Percentiles rank a stretch among this genome's conserved stretches.
These are phyloP conservation scores for Spheniscus humboldti DNA, from an alignment of 2,797 vertebrate genomes.

Conservation along the genomic window DNA sequence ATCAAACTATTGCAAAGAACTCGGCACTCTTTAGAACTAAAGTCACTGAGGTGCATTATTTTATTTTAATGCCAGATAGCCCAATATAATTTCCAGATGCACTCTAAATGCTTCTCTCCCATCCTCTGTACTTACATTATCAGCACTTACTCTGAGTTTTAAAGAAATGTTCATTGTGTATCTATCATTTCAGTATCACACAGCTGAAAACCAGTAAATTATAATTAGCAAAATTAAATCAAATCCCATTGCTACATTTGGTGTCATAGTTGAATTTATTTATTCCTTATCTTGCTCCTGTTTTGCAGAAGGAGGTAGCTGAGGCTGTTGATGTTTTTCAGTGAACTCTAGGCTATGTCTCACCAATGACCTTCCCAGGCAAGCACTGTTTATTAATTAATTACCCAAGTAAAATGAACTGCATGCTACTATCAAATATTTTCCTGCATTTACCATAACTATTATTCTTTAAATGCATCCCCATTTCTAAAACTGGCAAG, in stretches of 20 bases:
- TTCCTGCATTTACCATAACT: neutral
- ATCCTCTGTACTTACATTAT: neutral
- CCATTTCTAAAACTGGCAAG: neutral
- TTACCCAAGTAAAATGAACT: neutral
- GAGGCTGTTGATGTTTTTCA: neutral
- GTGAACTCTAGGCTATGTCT: neutral
- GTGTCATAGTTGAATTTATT: neutral
- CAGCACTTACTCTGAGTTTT: neutral
- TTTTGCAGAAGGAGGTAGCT: neutral
- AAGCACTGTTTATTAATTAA: neutral
- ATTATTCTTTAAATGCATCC: neutral
- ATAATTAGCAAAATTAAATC: neutral
- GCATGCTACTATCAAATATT: neutral
- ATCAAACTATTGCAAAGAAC: neutral
- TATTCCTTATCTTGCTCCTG: neutral
- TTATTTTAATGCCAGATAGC: neutral
- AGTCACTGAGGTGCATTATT: neutral
- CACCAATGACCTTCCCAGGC: neutral
- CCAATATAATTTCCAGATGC: neutral
- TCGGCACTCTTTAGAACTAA: neutral
- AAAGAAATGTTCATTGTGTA: neutral
- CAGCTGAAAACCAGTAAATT: neutral
- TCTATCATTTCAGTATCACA: neutral
- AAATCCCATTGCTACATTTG: neutral
- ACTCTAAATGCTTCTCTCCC: neutral